phyloP scores from a whole-genome alignment of 92 coral and sea anemone species.

The Zoanthus gigantus region DNA sequence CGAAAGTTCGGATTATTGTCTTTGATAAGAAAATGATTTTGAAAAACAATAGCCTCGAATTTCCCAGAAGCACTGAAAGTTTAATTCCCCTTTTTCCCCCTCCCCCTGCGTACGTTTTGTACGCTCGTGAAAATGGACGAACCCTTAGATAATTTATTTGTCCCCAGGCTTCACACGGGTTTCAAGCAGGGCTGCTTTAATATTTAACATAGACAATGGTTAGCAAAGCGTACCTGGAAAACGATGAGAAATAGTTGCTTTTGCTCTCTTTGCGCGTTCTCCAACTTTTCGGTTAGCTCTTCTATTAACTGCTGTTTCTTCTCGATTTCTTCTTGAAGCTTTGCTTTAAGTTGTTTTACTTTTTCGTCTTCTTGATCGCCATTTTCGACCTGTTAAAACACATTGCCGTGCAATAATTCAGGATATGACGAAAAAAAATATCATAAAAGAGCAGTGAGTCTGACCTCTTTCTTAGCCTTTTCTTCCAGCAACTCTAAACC shows the following conservation, averaged over 20 bases:
- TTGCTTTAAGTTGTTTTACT: constrained; percentile 12
- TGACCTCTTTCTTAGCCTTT: constrained; percentile 78
- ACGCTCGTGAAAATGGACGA: no score
- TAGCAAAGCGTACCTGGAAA: constrained; percentile 75
- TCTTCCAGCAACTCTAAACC: constrained; percentile 67
- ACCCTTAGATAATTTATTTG: no score
- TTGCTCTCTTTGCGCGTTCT: constrained; percentile 84
- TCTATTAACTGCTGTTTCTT: constrained; percentile 75
- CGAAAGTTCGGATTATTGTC: no score
- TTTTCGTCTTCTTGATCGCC: constrained; percentile 62
- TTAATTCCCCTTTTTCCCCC: no score
- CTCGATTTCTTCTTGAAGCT: constrained; percentile 72
- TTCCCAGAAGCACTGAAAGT: no score
- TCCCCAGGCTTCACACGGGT: no score
- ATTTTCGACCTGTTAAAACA: constrained; percentile 51
- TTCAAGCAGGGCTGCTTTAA: background rate
- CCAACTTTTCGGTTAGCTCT: constrained; percentile 83
- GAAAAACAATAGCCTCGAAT: no score
- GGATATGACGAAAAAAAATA: background rate
- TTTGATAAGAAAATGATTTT: no score
- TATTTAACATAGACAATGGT: no score
- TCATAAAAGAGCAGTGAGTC: background rate
- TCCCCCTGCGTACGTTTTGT: no score
- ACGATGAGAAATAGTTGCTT: constrained; percentile 90
- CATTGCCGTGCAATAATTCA: background rate